These are phyloP conservation scores for Nemotelus pantherinus DNA, from an alignment of 2,888 invertebrate genomes.

Conservation along the genomic window DNA sequence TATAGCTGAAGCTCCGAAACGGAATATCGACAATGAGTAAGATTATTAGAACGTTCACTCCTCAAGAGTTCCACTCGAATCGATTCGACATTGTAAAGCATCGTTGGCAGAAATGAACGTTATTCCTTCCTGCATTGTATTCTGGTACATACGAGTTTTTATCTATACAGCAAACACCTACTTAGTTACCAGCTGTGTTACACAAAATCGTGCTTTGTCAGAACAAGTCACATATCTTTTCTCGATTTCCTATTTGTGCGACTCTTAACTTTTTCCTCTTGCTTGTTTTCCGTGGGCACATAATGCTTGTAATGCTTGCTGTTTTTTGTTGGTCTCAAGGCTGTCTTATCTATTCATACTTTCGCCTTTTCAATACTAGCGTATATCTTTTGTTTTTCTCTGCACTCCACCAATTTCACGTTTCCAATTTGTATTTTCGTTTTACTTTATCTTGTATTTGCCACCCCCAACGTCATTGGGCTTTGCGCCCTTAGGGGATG, in stretches of 20 bases:
- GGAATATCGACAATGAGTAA: constrained; percentile 8
- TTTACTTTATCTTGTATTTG: neutral
- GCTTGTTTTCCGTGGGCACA: neutral
- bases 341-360: too few relatives aligned
- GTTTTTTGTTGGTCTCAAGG: neutral
- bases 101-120: neutral
- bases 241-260: constrained; percentile 24
- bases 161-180: neutral
- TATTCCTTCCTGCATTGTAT: neutral
- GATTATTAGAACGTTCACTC: neutral
- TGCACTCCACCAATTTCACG: neutral
- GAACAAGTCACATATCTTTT: constrained; percentile 16
- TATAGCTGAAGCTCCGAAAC: neutral
- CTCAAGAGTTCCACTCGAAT: neutral
- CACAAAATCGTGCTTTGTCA: constrained; percentile 17
- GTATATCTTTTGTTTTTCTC: neutral
- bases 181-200: neutral
- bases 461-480: neutral
- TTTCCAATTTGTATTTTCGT: neutral
- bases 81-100: neutral
- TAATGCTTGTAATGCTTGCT: neutral
- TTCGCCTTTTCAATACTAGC: too few relatives aligned
- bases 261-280: neutral
- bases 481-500: constrained; percentile 1
- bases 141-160: neutral